Conservation (phyloP, 2,113 vertebrate species). For the Trichechus manatus region DNA sequence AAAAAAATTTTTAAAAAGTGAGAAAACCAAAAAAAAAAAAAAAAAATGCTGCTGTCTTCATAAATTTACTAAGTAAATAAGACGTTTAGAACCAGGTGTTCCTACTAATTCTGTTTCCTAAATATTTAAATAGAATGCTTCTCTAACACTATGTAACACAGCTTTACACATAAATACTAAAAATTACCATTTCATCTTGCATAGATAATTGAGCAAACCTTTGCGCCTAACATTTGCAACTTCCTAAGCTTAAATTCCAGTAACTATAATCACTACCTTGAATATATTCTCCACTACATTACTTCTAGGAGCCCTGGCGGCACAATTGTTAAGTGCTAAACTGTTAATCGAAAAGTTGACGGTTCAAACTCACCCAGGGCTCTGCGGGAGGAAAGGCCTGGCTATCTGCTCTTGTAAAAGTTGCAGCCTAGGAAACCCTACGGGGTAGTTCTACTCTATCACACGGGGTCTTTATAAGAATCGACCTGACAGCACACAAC, state of each 20-base stretch:
- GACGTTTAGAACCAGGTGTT: not conserved
- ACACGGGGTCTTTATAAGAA: no score
- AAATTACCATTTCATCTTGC: not conserved
- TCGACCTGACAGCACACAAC: no score
- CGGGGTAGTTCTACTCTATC: no score
- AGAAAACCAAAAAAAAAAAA: no score
- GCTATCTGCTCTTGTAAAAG: no score
- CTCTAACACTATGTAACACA: not conserved
- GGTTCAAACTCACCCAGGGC: no score
- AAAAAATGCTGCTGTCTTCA: not conserved
- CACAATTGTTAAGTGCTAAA: no score
- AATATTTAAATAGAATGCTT: not conserved
- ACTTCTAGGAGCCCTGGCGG: not conserved
- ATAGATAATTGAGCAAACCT: not conserved
- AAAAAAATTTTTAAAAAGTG: no score
- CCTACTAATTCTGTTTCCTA: not conserved
- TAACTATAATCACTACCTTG: not conserved
- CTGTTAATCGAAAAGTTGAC: no score
- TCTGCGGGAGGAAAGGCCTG: no score
- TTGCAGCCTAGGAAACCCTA: no score
- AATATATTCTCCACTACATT: not conserved
- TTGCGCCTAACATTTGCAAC: not conserved
- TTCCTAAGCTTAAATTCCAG: not conserved
- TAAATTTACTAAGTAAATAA: not conserved
- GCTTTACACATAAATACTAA: not conserved